A percentile compares a stretch with the other conserved stretches of the same genome.
phyloP scores from a whole-genome alignment of 2,113 vertebrate genomes.

The Chaetops frenatus region DNA sequence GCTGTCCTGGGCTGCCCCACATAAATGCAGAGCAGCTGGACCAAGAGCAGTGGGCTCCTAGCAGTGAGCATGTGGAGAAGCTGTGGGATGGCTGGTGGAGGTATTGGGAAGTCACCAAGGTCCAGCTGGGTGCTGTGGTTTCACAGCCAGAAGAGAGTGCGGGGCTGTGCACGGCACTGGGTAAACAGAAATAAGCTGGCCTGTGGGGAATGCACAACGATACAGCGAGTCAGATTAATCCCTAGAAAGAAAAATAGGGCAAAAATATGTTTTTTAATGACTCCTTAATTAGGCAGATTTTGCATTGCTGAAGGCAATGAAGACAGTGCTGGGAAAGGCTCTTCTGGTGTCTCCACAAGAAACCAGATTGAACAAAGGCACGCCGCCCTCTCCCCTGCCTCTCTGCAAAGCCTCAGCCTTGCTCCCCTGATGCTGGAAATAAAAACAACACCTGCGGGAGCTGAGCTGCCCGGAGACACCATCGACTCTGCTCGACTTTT shows the following conservation, averaged over 20 bases:
- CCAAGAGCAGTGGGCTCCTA: background rate
- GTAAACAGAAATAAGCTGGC: background rate
- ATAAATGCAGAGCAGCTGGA: background rate
- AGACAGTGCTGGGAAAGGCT: background rate
- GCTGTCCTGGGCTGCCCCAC: background rate
- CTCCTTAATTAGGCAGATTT: background rate
- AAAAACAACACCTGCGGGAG: background rate
- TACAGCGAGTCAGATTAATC: slow-evolving; percentile 7
- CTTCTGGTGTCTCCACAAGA: background rate
- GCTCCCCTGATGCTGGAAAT: background rate
- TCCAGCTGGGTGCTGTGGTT: background rate
- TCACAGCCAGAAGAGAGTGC: background rate
- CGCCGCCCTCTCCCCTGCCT: background rate
- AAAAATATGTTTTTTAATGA: background rate
- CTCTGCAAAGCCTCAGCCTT: background rate
- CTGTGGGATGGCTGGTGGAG: background rate
- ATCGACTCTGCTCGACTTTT: background rate
- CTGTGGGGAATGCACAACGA: background rate
- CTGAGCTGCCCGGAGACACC: background rate
- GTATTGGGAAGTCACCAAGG: background rate
- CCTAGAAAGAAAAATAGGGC: slow-evolving; percentile 10
- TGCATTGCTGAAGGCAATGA: background rate
- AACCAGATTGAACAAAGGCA: background rate
- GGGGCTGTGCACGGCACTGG: background rate
- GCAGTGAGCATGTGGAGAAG: background rate